A percentile compares a stretch with the other conserved stretches of the same genome.
phyloP scores from a whole-genome alignment of 2,113 vertebrate genomes.

The Marmota flaviventris region DNA sequence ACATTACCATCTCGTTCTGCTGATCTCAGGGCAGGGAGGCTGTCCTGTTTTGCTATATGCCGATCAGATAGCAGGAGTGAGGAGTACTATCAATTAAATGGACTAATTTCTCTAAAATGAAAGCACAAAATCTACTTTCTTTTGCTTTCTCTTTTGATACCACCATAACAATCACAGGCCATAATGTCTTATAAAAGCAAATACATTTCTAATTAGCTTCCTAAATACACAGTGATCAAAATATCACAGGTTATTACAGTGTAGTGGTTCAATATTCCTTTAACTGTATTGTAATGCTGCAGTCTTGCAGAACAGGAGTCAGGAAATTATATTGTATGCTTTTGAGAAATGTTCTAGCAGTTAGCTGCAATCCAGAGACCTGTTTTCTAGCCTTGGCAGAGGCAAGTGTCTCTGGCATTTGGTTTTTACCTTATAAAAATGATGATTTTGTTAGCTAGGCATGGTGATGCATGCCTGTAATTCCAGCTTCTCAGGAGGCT shows the following conservation, averaged over 20 bases:
- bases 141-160: slow-evolving; percentile 36
- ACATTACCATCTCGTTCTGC: neutral
- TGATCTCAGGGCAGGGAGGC: neutral
- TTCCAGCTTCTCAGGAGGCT: no score
- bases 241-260: neutral
- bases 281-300: neutral
- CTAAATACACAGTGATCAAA: neutral
- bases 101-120: slow-evolving; percentile 40
- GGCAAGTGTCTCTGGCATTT: neutral
- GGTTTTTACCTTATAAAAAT: neutral
- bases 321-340: neutral
- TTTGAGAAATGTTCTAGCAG: neutral
- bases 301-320: neutral
- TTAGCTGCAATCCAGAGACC: neutral
- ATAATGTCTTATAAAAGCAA: slow-evolving; percentile 40
- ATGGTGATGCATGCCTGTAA: no score
- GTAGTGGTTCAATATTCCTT: neutral
- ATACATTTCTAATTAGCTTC: slow-evolving; percentile 19
- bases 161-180: neutral
- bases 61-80: neutral
- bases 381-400: neutral
- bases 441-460: neutral
- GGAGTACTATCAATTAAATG: neutral
- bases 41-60: neutral
- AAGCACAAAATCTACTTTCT: neutral